These are phyloP conservation scores for Coccyzus lansbergi DNA, from an alignment of 2,797 vertebrate genomes.

Conservation along the genomic window DNA sequence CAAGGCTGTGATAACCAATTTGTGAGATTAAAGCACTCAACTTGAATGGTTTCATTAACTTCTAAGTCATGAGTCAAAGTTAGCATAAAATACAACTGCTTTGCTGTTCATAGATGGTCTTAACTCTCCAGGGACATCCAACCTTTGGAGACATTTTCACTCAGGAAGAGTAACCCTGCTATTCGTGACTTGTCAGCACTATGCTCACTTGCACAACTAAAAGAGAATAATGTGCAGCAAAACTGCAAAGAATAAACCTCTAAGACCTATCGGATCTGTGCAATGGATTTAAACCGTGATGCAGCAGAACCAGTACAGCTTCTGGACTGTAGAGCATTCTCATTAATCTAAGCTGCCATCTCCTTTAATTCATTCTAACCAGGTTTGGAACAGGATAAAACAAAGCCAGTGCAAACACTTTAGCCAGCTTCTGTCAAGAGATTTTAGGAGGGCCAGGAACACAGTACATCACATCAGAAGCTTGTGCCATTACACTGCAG, in stretches of 20 bases:
- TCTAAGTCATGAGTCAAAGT: constrained; percentile 73
- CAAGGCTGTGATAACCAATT: constrained; percentile 82
- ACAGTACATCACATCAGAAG: not conserved
- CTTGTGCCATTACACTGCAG: not conserved
- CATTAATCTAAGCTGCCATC: not conserved
- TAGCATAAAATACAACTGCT: constrained; percentile 47
- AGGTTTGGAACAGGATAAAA: not conserved
- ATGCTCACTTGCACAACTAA: not conserved
- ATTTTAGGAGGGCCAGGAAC: not conserved
- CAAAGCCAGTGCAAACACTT: not conserved
- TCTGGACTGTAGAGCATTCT: not conserved
- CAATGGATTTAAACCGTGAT: not conserved
- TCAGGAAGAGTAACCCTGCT: not conserved
- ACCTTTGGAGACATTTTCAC: constrained; percentile 15
- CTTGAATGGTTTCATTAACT: constrained; percentile 81
- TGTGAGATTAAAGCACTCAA: constrained; percentile 80
- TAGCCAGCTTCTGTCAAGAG: not conserved
- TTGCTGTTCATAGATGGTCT: not conserved
- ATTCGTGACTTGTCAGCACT: not conserved
- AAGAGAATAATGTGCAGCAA: not conserved
- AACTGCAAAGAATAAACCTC: not conserved
- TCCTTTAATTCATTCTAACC: not conserved
- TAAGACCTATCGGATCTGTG: no score
- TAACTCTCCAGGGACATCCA: not conserved
- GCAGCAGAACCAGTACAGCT: not conserved